Evolutionary conservation across 2,113 vertebrate genomes (phyloP).

Genomic region (Xerus inauris): DNA sequence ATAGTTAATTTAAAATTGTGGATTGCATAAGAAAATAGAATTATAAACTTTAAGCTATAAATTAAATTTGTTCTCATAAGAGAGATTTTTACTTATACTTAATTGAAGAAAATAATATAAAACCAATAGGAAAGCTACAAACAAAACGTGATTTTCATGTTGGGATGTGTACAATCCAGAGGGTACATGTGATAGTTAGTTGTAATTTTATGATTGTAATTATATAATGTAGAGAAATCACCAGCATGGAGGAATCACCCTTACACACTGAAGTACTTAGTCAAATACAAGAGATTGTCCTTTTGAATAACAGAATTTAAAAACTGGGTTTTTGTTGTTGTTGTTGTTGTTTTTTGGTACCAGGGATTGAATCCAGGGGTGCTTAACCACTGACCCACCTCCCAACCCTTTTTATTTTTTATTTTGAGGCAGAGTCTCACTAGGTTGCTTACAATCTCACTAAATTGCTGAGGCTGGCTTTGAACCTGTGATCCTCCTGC

Average conservation of each 20-base stretch:
- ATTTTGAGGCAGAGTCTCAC: too few species aligned
- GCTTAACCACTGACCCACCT: too few species aligned
- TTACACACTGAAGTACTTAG: not conserved
- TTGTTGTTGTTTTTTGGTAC: too few species aligned
- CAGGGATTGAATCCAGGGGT: too few species aligned
- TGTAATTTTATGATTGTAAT: conserved; percentile 7
- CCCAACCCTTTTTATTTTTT: too few species aligned
- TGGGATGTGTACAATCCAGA: not conserved
- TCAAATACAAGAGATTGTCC: not conserved
- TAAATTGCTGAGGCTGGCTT: too few species aligned
- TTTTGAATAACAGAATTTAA: not conserved
- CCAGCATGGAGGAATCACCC: not conserved
- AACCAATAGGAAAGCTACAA: not conserved
- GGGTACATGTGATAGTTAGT: not conserved
- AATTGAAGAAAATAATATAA: not conserved
- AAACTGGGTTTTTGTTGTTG: too few species aligned
- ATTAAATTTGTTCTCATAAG: not conserved
- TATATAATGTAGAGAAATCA: not conserved
- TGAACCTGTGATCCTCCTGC: too few species aligned
- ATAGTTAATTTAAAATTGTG: conserved; percentile 17
- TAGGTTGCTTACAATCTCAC: too few species aligned
- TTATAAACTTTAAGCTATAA: not conserved
- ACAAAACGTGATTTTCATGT: not conserved
- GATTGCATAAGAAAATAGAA: not conserved
- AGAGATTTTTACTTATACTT: not conserved